Percentiles rank a stretch among this genome's conserved stretches.
Evolutionary conservation across 2,888 invertebrate genomes (phyloP).

Genomic region (Phrixothrix hirtus): DNA sequence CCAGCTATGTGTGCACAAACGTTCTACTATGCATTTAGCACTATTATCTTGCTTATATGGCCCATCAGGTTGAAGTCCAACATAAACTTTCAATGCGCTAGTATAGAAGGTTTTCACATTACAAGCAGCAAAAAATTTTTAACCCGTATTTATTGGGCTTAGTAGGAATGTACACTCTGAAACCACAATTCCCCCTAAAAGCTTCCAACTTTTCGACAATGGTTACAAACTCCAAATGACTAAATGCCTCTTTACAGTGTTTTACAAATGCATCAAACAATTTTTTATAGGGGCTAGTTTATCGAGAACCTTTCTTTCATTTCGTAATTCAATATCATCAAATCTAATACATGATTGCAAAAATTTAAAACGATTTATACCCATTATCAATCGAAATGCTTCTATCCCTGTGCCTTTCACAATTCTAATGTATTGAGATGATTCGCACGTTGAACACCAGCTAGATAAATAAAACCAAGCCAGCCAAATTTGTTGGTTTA

Average conservation of each 20-base stretch:
- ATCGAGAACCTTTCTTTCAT: conserved; percentile 8
- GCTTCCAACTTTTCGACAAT: too few relatives aligned
- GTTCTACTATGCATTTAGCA: too few relatives aligned
- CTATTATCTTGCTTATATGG: conserved; percentile 4
- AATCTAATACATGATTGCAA: too few relatives aligned
- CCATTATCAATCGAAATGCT: conserved; percentile 7
- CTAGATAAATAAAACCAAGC: not conserved
- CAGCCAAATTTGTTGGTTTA: conserved; percentile 1
- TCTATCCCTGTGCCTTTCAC: conserved; percentile 5
- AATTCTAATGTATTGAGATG: conserved; percentile 1
- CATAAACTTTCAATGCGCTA: conserved; percentile 2
- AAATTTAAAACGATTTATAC: too few relatives aligned
- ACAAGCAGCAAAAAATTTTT: conserved; percentile 5
- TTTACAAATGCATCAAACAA: conserved; percentile 1
- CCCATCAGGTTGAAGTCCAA: too few relatives aligned
- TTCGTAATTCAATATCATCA: too few relatives aligned
- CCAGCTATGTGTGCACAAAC: too few relatives aligned
- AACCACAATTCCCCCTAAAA: too few relatives aligned
- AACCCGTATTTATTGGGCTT: too few relatives aligned
- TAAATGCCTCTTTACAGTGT: too few relatives aligned
- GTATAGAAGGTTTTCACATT: not conserved
- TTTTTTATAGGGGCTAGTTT: conserved; percentile 5
- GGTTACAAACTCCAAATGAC: not conserved
- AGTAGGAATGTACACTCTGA: too few relatives aligned
- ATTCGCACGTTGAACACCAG: conserved; percentile 5